These are phyloP conservation scores for Eutrigla gurnardus DNA, from an alignment of 2,797 vertebrate species.

Conservation along the genomic window DNA sequence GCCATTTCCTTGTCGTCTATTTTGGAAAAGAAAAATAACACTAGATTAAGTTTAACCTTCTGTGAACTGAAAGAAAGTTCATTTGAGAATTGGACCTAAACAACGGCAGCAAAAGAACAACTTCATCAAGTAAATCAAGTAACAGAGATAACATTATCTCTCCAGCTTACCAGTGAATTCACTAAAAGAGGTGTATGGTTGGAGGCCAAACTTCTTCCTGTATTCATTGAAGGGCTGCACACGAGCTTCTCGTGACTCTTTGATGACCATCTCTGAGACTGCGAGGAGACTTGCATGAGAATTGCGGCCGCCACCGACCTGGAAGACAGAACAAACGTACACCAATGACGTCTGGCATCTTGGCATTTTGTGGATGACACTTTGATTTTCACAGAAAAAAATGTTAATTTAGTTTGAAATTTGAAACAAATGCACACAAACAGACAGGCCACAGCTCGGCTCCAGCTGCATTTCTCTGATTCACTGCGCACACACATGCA, in stretches of 20 bases:
- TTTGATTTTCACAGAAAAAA: too few species aligned
- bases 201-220: constrained; percentile 90
- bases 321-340: constrained; percentile 12
- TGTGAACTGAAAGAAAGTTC: too few species aligned
- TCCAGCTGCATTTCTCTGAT: too few species aligned
- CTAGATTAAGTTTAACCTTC: too few species aligned
- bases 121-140: too few species aligned
- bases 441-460: too few species aligned
- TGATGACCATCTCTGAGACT: constrained; percentile 86
- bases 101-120: too few species aligned
- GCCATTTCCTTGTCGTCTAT: constrained; percentile 89
- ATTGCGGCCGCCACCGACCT: constrained; percentile 92
- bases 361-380: too few species aligned
- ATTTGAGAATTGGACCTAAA: too few species aligned
- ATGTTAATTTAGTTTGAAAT: background rate
- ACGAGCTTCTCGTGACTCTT: constrained; percentile 86
- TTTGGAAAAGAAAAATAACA: constrained; percentile 16
- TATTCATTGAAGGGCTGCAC: constrained; percentile 93
- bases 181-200: constrained; percentile 89
- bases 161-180: constrained; percentile 89
- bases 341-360: background rate
- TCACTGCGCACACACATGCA: too few species aligned
- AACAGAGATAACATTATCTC: background rate
- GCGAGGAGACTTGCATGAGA: constrained; percentile 77
- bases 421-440: too few species aligned